Evolutionary conservation across 2,797 vertebrate species (phyloP), one percentile per base, ranked within the genome.

Genomic region (Hirundo rustica): DNA sequence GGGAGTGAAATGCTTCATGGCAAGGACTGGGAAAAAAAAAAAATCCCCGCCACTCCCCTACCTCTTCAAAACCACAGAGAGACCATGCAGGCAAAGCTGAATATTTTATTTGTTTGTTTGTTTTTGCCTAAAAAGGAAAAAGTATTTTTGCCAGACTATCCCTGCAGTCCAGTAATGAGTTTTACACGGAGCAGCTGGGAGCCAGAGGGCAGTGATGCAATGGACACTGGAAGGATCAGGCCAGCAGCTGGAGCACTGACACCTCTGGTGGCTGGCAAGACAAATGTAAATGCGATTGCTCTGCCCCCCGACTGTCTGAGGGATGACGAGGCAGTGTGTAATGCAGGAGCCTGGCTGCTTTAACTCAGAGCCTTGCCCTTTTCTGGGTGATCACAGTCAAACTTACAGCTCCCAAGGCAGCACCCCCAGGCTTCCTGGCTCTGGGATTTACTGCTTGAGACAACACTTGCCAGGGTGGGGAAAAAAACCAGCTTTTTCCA

Each of bases 71-170:
- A 66, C 79, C 89, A 90, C 73, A 53, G 42, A 70, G 32, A 72
- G 50, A 85, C 34, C 57, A 80, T 0, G 15, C 48, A 81, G 76
- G 54, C 40, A 75, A 66, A 86, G 66, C n/a, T 7, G 25, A 65
- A 42, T 45, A 17, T 26, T 83, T 73, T 76, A 55, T 95, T 95
- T 96, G 65, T 92, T 96, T 95, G 70, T 86, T 96, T 94, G 83
- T 12, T 92, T 92, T 78, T 70, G 79, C 66, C 62, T 89, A 88
- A 95, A 91, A 96, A 91, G 89, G 87, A 89, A 70, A 91, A 91
- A 38, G 38, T 11, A 38, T 38, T 38, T 38, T 38, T 38, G 30
- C 7, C 45, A 86, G 62, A 72, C 20, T 13, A 44, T 62, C 92
- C 80, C 75, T 60, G 75, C 79, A 65, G 78, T 25, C 82, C 89